Evolutionary conservation across 2,113 vertebrate species (phyloP).

Genomic region (Xenopus borealis): DNA sequence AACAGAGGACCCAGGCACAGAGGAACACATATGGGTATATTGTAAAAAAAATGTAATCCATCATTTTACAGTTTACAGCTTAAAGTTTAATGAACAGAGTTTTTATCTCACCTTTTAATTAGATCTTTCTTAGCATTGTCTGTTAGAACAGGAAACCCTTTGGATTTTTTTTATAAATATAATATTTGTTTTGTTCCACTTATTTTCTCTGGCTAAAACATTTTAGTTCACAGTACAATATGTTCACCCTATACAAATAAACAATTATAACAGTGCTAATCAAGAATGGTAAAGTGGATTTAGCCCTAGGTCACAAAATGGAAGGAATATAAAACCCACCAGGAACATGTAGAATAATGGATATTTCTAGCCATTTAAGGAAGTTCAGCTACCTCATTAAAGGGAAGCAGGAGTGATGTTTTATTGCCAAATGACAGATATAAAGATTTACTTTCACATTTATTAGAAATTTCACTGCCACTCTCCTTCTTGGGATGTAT

Average conservation of each 20-base stretch:
- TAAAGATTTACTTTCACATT: constrained; percentile 59
- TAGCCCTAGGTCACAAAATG: background rate
- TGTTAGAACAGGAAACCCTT: no score
- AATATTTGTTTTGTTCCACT: background rate
- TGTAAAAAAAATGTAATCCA: no score
- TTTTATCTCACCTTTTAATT: no score
- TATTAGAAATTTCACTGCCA: constrained; percentile 54
- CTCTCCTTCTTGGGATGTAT: constrained; percentile 50
- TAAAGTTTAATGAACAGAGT: no score
- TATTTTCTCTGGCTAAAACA: background rate
- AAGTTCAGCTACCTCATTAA: constrained; percentile 60
- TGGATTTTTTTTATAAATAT: no score
- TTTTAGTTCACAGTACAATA: background rate
- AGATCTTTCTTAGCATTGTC: background rate
- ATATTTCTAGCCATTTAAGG: constrained; percentile 14
- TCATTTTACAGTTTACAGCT: no score
- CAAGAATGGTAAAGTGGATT: background rate
- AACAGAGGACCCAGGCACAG: no score
- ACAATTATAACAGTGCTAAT: background rate
- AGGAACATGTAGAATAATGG: background rate
- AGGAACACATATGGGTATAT: no score
- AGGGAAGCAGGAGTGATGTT: constrained; percentile 54
- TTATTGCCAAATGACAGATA: constrained; percentile 58
- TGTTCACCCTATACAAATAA: background rate
- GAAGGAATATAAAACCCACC: constrained; percentile 22